A percentile compares a stretch with the other conserved stretches of the same genome.
Evolutionary conservation across 37 sponge, comb jelly and placozoan genomes (phyloP).

Genomic region (Hexactinellida sp.): DNA sequence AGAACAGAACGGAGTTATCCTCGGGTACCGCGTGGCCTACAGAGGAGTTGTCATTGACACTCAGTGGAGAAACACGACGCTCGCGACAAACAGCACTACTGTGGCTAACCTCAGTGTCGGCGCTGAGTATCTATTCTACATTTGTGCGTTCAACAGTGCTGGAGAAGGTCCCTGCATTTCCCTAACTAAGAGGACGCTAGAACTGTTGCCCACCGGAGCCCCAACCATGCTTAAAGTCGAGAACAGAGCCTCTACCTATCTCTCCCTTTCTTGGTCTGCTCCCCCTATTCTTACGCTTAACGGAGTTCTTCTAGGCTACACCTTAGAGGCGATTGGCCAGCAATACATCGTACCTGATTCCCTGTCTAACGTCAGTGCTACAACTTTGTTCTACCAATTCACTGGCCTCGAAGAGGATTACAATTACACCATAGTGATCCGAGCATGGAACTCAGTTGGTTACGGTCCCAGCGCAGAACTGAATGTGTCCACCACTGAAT

Average conservation of each 20-base stretch:
- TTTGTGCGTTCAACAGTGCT: not conserved
- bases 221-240: not conserved
- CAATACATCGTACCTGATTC: not conserved
- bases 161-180: not conserved
- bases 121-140: not conserved
- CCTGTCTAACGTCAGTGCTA: not conserved
- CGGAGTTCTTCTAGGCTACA: slow-evolving; percentile 26
- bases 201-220: not conserved
- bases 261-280: slow-evolving; percentile 22
- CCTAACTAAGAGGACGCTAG: not conserved
- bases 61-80: not conserved
- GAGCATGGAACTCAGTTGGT: not conserved
- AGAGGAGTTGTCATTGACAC: not conserved
- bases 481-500: not conserved
- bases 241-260: not conserved
- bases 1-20: not conserved
- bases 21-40: not conserved
- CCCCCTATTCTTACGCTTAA: slow-evolving; percentile 16
- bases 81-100: not conserved
- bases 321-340: not conserved
- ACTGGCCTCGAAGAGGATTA: not conserved
- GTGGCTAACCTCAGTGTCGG: not conserved
- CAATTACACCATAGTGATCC: not conserved
- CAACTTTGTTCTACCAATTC: not conserved
- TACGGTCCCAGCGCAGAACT: not conserved